These are phyloP conservation scores for Triplophysa siluroides DNA, from an alignment of 2,113 vertebrate genomes.

Conservation along the genomic window DNA sequence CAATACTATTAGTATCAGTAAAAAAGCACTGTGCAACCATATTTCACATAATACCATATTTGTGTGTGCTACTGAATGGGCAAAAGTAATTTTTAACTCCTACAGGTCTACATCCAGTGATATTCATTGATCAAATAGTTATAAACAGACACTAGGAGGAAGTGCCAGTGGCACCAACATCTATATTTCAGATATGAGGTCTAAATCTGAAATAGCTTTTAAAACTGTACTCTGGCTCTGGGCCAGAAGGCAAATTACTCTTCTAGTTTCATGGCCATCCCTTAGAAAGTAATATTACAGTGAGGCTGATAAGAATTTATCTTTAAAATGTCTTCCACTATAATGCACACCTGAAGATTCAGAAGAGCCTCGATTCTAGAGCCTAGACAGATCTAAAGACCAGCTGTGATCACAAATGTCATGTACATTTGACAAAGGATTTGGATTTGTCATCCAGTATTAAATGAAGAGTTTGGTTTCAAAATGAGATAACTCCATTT, in stretches of 20 bases:
- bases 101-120: not conserved
- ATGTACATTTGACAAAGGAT: not conserved
- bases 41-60: no score
- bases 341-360: not conserved
- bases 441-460: not conserved
- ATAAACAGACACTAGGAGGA: conserved; percentile 47
- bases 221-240: conserved; percentile 52
- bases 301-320: conserved; percentile 39
- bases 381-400: not conserved
- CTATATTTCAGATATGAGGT: conserved; percentile 62
- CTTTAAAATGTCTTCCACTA: conserved; percentile 43
- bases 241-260: conserved; percentile 56
- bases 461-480: no score
- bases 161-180: conserved; percentile 47
- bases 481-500: no score
- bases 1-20: no score
- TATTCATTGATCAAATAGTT: conserved; percentile 40
- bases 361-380: not conserved
- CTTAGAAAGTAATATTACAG: conserved; percentile 20
- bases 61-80: no score
- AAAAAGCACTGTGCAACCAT: no score
- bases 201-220: conserved; percentile 57
- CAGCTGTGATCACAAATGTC: not conserved
- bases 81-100: no score
- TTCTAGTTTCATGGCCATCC: not conserved